These are phyloP conservation scores for Chelonia mydas DNA, from an alignment of 2,797 vertebrate genomes.

Conservation along the genomic window DNA sequence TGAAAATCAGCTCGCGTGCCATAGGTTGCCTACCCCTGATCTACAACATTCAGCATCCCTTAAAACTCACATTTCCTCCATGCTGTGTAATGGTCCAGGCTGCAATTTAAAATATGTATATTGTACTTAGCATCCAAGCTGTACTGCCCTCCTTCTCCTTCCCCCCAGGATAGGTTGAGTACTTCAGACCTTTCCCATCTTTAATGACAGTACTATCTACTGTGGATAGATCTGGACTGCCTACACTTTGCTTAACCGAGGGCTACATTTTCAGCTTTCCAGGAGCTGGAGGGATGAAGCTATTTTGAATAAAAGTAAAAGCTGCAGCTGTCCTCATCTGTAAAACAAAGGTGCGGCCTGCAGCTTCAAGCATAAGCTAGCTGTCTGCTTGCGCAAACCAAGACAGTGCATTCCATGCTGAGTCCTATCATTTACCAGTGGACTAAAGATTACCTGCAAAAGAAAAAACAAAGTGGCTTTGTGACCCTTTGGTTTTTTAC, in stretches of 20 bases:
- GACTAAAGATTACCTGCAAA: conserved; percentile 52
- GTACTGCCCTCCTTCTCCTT: conserved; percentile 47
- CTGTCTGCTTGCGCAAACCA: neutral
- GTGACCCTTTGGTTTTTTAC: conserved; percentile 14
- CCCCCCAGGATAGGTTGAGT: neutral
- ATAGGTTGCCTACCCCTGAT: neutral
- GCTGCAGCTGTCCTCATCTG: neutral
- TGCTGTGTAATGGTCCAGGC: neutral
- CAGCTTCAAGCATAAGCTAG: conserved; percentile 32
- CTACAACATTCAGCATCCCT: neutral
- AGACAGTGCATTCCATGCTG: rapidly evolving
- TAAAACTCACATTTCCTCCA: neutral
- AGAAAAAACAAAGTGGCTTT: neutral
- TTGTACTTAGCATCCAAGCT: conserved; percentile 36
- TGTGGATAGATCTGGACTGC: conserved; percentile 45
- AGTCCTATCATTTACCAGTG: rapidly evolving
- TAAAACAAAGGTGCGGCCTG: conserved; percentile 35
- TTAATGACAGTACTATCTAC: conserved; percentile 55
- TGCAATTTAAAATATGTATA: conserved; percentile 25
- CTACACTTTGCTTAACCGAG: conserved; percentile 29
- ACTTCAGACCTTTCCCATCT: conserved; percentile 38
- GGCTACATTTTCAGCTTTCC: conserved; percentile 12
- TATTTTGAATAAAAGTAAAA: conserved; percentile 41
- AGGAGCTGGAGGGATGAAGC: conserved; percentile 41
- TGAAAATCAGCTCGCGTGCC: too few species aligned